Percentiles rank a stretch among this genome's conserved stretches.
These are phyloP conservation scores for Sorex maritimensis DNA, from an alignment of 2,797 vertebrate genomes.

Conservation along the genomic window DNA sequence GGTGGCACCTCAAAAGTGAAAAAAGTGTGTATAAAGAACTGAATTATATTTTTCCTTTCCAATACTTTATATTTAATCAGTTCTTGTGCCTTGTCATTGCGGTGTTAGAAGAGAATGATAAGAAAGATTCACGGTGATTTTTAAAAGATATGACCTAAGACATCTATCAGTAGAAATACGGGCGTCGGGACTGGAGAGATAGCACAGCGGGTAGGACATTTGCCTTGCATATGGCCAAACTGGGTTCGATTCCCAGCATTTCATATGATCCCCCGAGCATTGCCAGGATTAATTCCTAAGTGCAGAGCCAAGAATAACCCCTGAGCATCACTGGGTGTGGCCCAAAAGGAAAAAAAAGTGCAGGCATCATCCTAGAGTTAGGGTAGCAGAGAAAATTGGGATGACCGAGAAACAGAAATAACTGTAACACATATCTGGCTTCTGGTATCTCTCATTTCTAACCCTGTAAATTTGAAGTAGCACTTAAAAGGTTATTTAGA, in stretches of 20 bases:
- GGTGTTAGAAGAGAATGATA: not conserved
- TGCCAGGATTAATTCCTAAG: too few relatives aligned
- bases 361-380: not conserved
- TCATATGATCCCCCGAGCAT: too few relatives aligned
- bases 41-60: constrained; percentile 59
- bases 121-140: not conserved
- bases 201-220: too few relatives aligned
- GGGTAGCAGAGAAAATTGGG: not conserved
- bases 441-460: not conserved
- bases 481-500: too few relatives aligned
- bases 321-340: too few relatives aligned
- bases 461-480: not conserved
- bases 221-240: too few relatives aligned
- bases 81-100: not conserved
- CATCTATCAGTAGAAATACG: not conserved
- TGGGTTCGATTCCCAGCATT: too few relatives aligned
- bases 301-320: too few relatives aligned
- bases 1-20: not conserved
- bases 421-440: not conserved
- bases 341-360: too few relatives aligned
- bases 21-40: not conserved
- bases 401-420: not conserved
- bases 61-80: constrained; percentile 2
- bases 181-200: too few relatives aligned
- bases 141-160: not conserved